These are phyloP conservation scores for Columba guinea DNA, from an alignment of 2,797 vertebrate species.

Conservation along the genomic window DNA sequence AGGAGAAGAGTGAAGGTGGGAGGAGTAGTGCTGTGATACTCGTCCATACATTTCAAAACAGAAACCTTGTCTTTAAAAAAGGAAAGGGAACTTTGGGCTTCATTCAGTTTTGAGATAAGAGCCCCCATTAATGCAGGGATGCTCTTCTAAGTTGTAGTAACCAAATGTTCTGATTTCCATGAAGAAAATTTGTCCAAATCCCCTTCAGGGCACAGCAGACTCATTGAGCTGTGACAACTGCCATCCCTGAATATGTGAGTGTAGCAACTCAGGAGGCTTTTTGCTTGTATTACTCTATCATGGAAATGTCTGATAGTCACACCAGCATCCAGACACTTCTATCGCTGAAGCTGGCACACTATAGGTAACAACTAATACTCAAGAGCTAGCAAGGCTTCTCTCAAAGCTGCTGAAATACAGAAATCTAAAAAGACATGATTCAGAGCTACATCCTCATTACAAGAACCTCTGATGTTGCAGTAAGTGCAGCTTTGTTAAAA, in stretches of 20 bases:
- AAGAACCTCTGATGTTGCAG: background rate
- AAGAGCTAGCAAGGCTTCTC: background rate
- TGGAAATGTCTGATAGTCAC: background rate
- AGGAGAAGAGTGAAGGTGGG: background rate
- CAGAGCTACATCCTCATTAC: background rate
- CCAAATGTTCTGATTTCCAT: background rate
- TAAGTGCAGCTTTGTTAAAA: background rate
- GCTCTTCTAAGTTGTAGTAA: background rate
- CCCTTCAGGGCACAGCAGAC: background rate
- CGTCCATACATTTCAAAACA: background rate
- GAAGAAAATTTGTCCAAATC: background rate
- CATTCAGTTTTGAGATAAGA: background rate
- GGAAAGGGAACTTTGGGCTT: background rate
- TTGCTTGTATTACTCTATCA: background rate
- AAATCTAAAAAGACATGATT: background rate
- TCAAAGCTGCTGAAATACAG: background rate
- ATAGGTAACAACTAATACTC: background rate
- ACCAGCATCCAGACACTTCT: background rate
- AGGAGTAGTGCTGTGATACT: accelerated
- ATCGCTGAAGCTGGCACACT: background rate
- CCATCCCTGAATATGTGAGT: background rate
- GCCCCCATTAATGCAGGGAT: background rate
- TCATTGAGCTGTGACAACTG: background rate
- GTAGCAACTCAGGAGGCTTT: background rate
- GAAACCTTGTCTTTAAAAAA: background rate